These are phyloP conservation scores for Atrichornis clamosus DNA, from an alignment of 2,113 vertebrate species.

Conservation along the genomic window DNA sequence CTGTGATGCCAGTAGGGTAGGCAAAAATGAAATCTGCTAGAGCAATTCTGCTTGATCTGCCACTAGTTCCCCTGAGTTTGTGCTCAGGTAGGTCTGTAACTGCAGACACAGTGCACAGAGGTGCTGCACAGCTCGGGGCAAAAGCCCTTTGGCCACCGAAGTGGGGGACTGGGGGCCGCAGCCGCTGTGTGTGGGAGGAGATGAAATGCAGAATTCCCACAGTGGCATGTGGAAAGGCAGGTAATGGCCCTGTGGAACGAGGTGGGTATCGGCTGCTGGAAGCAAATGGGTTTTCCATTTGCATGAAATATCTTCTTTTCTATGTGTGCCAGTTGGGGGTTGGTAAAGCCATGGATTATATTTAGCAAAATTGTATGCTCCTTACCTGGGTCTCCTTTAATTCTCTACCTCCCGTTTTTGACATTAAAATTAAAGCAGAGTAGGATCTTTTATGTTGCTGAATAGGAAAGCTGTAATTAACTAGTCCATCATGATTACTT, in stretches of 20 bases:
- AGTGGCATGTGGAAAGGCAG: neutral
- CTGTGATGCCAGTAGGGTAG: neutral
- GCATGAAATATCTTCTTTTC: neutral
- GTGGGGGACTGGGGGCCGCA: neutral
- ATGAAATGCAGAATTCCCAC: neutral
- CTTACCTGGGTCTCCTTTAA: neutral
- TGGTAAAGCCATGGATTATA: neutral
- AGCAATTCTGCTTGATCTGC: neutral
- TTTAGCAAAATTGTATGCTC: neutral
- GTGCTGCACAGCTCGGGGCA: neutral
- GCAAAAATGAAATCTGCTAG: neutral
- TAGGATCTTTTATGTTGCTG: neutral
- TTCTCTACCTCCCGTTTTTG: neutral
- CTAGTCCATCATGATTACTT: neutral
- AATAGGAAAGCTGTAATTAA: conserved; percentile 30
- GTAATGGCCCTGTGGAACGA: neutral
- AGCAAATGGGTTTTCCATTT: neutral
- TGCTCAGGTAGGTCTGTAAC: neutral
- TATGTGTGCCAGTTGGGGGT: neutral
- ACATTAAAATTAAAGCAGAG: conserved; percentile 1
- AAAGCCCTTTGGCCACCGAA: neutral
- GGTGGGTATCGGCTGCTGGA: neutral
- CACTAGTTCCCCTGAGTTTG: neutral
- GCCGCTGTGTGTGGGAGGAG: neutral
- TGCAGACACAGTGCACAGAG: neutral